phyloP scores from a whole-genome alignment of 2,888 invertebrate genomes.

The Drosophila colorata region DNA sequence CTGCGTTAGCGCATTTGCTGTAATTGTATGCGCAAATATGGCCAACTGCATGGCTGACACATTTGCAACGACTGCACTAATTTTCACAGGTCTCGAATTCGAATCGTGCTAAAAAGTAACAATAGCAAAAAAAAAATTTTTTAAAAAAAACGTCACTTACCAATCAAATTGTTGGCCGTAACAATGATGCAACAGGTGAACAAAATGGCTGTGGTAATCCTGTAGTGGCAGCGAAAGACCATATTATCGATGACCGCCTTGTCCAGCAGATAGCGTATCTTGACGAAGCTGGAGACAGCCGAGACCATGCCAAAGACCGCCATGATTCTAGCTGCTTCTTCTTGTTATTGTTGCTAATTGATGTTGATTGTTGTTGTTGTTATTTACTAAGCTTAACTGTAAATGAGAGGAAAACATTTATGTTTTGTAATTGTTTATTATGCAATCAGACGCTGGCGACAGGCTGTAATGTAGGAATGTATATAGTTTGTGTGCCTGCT shows the following conservation, averaged over 20 bases:
- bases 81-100: slow-evolving; percentile 34
- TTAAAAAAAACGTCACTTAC: too few species aligned
- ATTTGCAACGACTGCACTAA: slow-evolving; percentile 57
- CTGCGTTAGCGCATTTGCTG: slow-evolving; percentile 47
- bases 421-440: slow-evolving; percentile 29
- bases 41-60: slow-evolving; percentile 29
- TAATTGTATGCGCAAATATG: slow-evolving; percentile 41
- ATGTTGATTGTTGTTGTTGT: slow-evolving; percentile 7
- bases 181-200: slow-evolving; percentile 95
- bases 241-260: slow-evolving; percentile 95
- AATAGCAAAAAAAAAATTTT: neutral
- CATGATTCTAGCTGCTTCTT: slow-evolving; percentile 86
- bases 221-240: slow-evolving; percentile 95
- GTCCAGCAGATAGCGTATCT: slow-evolving; percentile 94
- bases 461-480: slow-evolving; percentile 16
- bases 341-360: slow-evolving; percentile 33
- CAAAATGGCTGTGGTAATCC: slow-evolving; percentile 93
- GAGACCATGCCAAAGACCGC: slow-evolving; percentile 94
- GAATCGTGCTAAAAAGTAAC: slow-evolving; percentile 8
- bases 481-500: slow-evolving; percentile 5
- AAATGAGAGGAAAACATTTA: slow-evolving; percentile 30
- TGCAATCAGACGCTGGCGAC: slow-evolving; percentile 28
- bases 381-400: slow-evolving; percentile 60
- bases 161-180: slow-evolving; percentile 95
- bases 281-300: slow-evolving; percentile 95